Conservation (phyloP, 2,113 vertebrate species). For the Ceyx margarethae region DNA sequence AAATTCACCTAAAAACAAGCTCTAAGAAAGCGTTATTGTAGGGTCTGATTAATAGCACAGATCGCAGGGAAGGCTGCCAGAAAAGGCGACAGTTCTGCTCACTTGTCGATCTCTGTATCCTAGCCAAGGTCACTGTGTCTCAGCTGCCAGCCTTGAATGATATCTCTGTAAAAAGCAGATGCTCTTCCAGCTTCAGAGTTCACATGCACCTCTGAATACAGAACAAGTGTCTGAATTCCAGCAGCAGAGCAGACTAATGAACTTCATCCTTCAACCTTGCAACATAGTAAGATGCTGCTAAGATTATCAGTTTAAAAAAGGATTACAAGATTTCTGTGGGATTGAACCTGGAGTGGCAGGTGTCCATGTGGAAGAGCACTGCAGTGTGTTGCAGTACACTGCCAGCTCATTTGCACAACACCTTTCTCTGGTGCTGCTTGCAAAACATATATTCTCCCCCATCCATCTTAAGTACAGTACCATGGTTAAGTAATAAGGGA, state of each 20-base stretch:
- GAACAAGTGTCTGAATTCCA: not conserved
- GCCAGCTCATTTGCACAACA: not conserved
- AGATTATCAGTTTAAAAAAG: conserved; percentile 14
- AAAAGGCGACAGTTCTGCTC: not conserved
- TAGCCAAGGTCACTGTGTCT: not conserved
- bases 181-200: not conserved
- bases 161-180: not conserved
- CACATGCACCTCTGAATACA: not conserved
- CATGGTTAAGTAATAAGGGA: not conserved
- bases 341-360: not conserved
- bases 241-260: not conserved
- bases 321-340: conserved; percentile 19
- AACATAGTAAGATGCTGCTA: not conserved
- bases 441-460: not conserved
- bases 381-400: not conserved
- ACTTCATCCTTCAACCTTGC: not conserved
- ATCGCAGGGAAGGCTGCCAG: not conserved
- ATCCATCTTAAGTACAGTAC: not conserved
- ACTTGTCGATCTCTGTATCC: not conserved
- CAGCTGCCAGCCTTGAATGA: conserved; percentile 12
- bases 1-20: not conserved
- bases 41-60: not conserved
- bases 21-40: not conserved
- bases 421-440: not conserved
- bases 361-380: not conserved